phyloP scores from a whole-genome alignment of 2,797 vertebrate species.

The Protonibea diacanthus region DNA sequence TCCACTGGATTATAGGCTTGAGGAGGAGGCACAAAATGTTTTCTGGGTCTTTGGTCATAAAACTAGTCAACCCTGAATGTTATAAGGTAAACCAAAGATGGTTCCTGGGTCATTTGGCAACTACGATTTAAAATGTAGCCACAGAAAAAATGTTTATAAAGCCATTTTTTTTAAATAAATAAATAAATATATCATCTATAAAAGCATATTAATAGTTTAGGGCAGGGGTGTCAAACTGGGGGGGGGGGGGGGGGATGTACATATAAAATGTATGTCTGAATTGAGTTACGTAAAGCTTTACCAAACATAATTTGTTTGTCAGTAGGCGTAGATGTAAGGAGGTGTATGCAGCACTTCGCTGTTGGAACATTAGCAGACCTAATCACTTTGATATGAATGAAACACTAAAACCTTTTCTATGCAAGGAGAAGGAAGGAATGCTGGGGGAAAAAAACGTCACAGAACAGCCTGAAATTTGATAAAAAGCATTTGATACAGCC shows the following conservation, averaged over 20 bases:
- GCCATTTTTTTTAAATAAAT: neutral
- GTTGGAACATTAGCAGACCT: neutral
- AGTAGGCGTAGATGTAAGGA: conserved; percentile 3
- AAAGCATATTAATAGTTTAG: neutral
- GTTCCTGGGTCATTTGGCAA: neutral
- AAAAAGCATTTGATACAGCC: conserved; percentile 13
- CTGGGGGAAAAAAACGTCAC: neutral
- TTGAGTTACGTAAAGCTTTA: neutral
- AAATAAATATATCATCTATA: neutral
- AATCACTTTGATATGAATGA: conserved; percentile 17
- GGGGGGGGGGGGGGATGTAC: too few species aligned
- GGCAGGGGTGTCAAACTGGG: too few species aligned
- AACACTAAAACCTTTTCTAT: conserved; percentile 16
- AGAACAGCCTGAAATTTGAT: neutral
- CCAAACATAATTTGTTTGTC: neutral
- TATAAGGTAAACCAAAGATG: neutral
- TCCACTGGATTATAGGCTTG: neutral
- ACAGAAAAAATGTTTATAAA: neutral
- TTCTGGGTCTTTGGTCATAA: conserved; percentile 12
- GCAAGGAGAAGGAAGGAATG: neutral
- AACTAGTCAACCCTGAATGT: conserved; percentile 32
- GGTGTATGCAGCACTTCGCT: neutral
- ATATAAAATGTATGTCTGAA: too few species aligned
- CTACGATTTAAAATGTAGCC: neutral
- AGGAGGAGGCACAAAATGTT: neutral